phyloP scores from a whole-genome alignment of 2,797 vertebrate genomes.

The Mormyrus hasselquistii region DNA sequence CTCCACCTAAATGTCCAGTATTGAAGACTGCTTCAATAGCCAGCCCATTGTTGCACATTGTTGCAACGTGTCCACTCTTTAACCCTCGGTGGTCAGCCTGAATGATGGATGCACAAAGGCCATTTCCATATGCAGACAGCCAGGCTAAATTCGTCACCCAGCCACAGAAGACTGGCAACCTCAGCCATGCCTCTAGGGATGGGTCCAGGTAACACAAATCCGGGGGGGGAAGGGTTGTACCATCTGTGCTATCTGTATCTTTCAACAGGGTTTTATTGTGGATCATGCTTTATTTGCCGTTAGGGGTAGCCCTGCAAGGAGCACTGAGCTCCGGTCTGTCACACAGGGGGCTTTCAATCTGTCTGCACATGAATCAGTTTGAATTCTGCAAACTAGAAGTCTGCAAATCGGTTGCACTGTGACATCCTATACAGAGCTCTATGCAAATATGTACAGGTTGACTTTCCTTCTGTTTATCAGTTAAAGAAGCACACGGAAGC shows the following conservation, averaged over 20 bases:
- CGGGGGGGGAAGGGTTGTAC: not conserved
- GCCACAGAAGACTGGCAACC: not conserved
- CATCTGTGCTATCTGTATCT: not conserved
- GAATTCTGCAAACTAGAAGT: not conserved
- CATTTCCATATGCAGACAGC: not conserved
- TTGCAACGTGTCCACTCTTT: not conserved
- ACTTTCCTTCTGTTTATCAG: not conserved
- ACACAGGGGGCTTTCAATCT: not conserved
- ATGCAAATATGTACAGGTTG: not conserved
- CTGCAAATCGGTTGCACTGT: not conserved
- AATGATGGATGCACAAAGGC: not conserved
- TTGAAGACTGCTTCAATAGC: not conserved
- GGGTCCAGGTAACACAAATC: not conserved
- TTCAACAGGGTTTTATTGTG: not conserved
- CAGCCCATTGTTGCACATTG: not conserved
- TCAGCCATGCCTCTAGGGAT: not conserved
- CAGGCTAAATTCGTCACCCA: not conserved
- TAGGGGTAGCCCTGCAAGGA: not conserved
- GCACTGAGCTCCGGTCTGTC: not conserved
- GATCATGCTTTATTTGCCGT: not conserved
- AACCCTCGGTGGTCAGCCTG: not conserved
- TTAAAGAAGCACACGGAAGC: not conserved
- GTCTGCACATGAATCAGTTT: not conserved
- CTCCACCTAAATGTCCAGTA: not conserved
- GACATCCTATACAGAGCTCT: not conserved